Base-by-base conservation (phyloP, 2,113 vertebrate species). In the Malurus elegans region DNA sequence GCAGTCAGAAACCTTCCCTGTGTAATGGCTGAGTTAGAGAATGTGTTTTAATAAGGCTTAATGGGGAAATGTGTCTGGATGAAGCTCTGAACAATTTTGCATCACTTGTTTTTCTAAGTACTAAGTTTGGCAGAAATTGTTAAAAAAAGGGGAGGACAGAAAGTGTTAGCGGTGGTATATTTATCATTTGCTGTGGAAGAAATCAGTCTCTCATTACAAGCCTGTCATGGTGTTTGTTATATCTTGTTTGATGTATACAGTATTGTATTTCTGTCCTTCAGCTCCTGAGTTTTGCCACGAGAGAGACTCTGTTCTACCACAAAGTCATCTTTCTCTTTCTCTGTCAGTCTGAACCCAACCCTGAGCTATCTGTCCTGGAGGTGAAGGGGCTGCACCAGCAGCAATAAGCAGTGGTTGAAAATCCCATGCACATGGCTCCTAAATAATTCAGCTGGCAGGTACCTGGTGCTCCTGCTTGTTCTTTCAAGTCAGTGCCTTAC, bases 261-360 rank as follows among this genome's bases (percentile, higher is more conserved):
- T 57, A 25, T 69, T 89, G 53, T 61, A 19, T 92, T 88, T 78
- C 88, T 84, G 26, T 51, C 91, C 74, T 80, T 79, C 31, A 73
- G 36, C 92, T 92, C 6, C 0, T 51, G 69, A 34, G 45, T 72
- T 91, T 29, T 70, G 57, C 82, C 42, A 6, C 11, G 53, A 67
- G 61, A 92, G 42, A 47, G 16, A n/a, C 38, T 82, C 84, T 91
- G 28, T 86, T 86, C 66, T 40, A 18, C 50, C 42, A 60, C 76
- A 54, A 57, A 69, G 34, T 21, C 29, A 54, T 69, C 53, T 58
- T 64, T 60, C 32, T 73, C n/a, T 53, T 70, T 56, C 31, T 13
- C 0, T 23, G 44, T 67, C 64, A 42, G 1, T 70, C 23, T 34
- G 44, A 88, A 54, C n/a, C 47, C 42, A 24, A 73, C 53, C 31